A percentile compares a stretch with the other conserved stretches of the same genome.
Evolutionary conservation across 2,113 vertebrate species (phyloP).

Genomic region (Ceyx margarethae): DNA sequence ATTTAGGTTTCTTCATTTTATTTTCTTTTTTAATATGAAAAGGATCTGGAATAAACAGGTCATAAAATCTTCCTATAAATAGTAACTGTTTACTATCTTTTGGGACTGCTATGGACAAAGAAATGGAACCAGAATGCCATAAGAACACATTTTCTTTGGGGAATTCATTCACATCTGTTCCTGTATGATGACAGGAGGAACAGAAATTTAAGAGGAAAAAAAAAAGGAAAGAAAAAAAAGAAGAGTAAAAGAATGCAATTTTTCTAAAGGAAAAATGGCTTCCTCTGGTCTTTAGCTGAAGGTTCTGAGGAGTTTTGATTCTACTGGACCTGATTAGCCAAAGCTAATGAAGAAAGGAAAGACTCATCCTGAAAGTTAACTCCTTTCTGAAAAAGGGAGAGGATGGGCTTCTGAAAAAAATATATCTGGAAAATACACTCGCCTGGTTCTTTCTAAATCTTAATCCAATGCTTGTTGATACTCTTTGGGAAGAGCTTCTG

Average conservation of each 20-base stretch:
- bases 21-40: neutral
- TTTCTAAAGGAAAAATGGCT: slow-evolving; percentile 11
- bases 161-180: slow-evolving; percentile 54
- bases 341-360: neutral
- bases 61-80: neutral
- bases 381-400: neutral
- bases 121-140: neutral
- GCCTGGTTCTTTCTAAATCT: neutral
- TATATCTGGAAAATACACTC: neutral
- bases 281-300: neutral
- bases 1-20: neutral
- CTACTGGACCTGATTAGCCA: neutral
- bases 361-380: neutral
- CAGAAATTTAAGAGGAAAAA: neutral
- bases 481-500: neutral
- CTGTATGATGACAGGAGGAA: neutral
- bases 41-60: neutral
- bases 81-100: neutral
- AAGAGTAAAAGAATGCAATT: neutral
- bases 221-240: neutral
- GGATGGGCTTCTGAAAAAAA: neutral
- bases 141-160: slow-evolving; percentile 33
- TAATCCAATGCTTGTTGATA: no score
- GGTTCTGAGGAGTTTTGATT: neutral
- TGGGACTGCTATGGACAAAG: neutral